Evolutionary conservation across 2,888 invertebrate genomes (phyloP).

Genomic region (Pyrgus malvae): DNA sequence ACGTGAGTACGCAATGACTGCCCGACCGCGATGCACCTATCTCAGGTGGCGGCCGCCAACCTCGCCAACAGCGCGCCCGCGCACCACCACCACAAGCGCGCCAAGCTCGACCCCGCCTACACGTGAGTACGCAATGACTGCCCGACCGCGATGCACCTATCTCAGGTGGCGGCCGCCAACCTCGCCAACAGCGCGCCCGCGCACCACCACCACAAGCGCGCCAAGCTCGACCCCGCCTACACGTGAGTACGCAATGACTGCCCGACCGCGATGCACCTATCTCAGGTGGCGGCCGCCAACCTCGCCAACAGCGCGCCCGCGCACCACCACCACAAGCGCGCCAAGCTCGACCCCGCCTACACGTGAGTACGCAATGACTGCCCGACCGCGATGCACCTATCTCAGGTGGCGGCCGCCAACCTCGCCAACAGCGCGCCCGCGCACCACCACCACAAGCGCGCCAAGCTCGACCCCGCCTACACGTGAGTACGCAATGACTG

Average conservation of each 20-base stretch:
- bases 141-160: too few species aligned
- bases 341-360: slow-evolving; percentile 63
- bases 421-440: slow-evolving; percentile 48
- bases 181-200: slow-evolving; percentile 48
- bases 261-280: too few species aligned
- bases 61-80: slow-evolving; percentile 48
- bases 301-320: slow-evolving; percentile 48
- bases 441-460: slow-evolving; percentile 52
- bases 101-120: slow-evolving; percentile 63
- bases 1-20: slow-evolving; percentile 56
- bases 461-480: slow-evolving; percentile 63
- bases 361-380: slow-evolving; percentile 56
- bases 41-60: slow-evolving; percentile 44
- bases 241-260: slow-evolving; percentile 56
- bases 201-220: slow-evolving; percentile 51
- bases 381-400: too few species aligned
- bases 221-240: slow-evolving; percentile 63
- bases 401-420: slow-evolving; percentile 48
- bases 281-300: slow-evolving; percentile 44
- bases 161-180: slow-evolving; percentile 44
- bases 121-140: slow-evolving; percentile 56
- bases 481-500: slow-evolving; percentile 56
- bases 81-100: slow-evolving; percentile 51
- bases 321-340: slow-evolving; percentile 51
- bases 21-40: too few species aligned